A percentile compares a stretch with the other conserved stretches of the same genome.
Conservation (phyloP, 2,888 invertebrate genomes). For the Corythucha ciliata region DNA sequence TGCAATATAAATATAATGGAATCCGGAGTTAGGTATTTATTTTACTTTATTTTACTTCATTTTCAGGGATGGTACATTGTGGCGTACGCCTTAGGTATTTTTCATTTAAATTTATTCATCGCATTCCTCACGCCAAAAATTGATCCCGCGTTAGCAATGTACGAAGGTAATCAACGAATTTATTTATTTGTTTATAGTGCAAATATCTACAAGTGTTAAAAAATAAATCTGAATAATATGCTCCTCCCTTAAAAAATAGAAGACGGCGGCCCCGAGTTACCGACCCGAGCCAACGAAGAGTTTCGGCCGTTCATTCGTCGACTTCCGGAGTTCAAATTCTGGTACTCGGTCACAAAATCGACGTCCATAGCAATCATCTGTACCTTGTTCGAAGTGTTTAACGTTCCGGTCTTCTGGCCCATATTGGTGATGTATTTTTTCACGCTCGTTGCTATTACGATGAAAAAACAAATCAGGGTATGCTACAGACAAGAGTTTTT, state of each 20-base stretch:
- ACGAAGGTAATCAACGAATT: conserved; percentile 34
- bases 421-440: conserved; percentile 99
- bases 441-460: conserved; percentile 94
- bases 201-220: neutral
- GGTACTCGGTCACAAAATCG: conserved; percentile 94
- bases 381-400: conserved; percentile 95
- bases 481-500: neutral
- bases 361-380: conserved; percentile 80
- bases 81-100: conserved; percentile 97
- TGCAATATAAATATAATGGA: neutral
- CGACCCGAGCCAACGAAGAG: conserved; percentile 91
- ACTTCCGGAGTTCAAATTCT: conserved; percentile 98
- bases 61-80: conserved; percentile 99
- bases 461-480: conserved; percentile 99
- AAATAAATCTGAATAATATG: neutral
- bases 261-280: conserved; percentile 84
- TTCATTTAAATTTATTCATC: conserved; percentile 97
- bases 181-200: neutral
- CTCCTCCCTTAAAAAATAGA: conserved; percentile 43
- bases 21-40: neutral
- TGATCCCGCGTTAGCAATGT: conserved; percentile 52
- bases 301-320: conserved; percentile 80
- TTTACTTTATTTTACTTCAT: conserved; percentile 31
- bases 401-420: conserved; percentile 99
- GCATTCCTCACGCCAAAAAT: conserved; percentile 99